A percentile compares a stretch with the other conserved stretches of the same genome.
Evolutionary conservation across 2,888 invertebrate species (phyloP).

Genomic region (Xylota segnis): DNA sequence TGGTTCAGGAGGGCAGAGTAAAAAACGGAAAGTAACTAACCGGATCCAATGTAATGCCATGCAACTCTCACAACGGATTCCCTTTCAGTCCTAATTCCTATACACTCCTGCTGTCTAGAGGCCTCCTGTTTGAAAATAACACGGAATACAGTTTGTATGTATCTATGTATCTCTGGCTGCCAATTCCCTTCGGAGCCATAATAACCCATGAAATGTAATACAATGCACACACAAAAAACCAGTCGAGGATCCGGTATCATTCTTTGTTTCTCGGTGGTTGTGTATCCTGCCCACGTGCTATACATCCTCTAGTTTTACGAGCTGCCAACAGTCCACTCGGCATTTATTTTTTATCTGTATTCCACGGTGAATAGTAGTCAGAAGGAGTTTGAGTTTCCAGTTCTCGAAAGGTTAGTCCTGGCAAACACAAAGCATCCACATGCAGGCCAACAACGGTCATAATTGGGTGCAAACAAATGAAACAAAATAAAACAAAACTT

Average conservation of each 20-base stretch:
- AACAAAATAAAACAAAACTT: background rate
- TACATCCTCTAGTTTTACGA: constrained; percentile 25
- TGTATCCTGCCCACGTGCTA: constrained; percentile 26
- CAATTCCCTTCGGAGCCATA: constrained; percentile 45
- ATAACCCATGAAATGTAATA: constrained; percentile 53
- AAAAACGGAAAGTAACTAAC: background rate
- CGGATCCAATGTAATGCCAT: constrained; percentile 35
- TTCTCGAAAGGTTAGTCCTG: background rate
- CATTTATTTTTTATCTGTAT: constrained; percentile 19
- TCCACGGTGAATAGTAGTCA: background rate
- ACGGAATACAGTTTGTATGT: background rate
- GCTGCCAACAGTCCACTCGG: constrained; percentile 28
- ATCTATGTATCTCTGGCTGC: constrained; percentile 8
- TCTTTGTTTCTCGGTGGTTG: constrained; percentile 27
- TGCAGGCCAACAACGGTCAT: background rate
- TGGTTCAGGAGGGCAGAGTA: background rate
- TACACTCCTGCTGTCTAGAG: background rate
- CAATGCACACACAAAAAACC: constrained; percentile 20
- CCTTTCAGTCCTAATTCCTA: background rate
- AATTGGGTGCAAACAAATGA: background rate
- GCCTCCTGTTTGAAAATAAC: background rate
- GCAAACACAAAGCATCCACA: constrained; percentile 1
- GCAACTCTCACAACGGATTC: background rate
- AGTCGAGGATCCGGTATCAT: background rate
- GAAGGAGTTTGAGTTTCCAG: background rate